Conservation (phyloP, 2,888 invertebrate species). For the Synergus laeviventris region DNA sequence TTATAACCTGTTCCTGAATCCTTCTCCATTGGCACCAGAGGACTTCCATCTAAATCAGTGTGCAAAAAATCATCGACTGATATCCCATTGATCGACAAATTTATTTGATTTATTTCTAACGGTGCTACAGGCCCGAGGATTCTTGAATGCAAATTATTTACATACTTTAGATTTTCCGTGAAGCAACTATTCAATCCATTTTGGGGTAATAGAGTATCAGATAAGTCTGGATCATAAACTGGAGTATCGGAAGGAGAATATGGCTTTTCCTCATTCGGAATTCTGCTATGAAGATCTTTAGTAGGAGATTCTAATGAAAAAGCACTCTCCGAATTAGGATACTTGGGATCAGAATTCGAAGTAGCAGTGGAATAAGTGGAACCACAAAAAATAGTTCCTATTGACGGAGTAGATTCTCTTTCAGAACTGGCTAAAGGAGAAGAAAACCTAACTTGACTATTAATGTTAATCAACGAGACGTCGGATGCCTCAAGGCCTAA, state of each 20-base stretch:
- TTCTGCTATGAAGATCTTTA: background rate
- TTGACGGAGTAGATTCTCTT: conserved; percentile 28
- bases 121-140: background rate
- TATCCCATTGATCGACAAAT: conserved; percentile 46
- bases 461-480: conserved; percentile 58
- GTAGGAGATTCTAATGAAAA: background rate
- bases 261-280: conserved; percentile 56
- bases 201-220: conserved; percentile 42
- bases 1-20: conserved; percentile 40
- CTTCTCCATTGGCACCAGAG: conserved; percentile 58
- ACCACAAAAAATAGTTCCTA: background rate
- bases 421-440: conserved; percentile 39
- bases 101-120: background rate
- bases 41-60: conserved; percentile 62
- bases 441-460: conserved; percentile 42
- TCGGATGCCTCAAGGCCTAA: conserved; percentile 65
- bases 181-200: background rate
- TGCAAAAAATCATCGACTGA: conserved; percentile 61
- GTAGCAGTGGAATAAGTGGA: background rate
- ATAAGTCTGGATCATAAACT: conserved; percentile 61
- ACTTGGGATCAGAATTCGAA: background rate
- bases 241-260: conserved; percentile 68
- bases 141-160: background rate
- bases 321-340: background rate
- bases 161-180: background rate